Base-by-base conservation (phyloP, 2,888 invertebrate genomes). In the Sarcophaga variegata region DNA sequence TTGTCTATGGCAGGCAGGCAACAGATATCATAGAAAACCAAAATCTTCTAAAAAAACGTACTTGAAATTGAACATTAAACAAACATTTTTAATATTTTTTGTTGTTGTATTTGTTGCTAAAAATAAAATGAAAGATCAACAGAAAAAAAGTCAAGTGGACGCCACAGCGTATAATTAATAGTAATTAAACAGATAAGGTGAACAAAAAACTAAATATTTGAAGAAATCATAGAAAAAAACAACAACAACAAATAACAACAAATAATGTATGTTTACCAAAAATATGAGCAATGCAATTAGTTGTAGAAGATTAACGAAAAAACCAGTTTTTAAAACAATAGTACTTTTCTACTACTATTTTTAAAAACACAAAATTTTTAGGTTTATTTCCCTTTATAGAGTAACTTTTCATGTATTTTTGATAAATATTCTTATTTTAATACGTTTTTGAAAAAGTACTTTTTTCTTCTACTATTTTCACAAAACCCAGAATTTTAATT, bases 1-100 rank as follows among this genome's bases (percentile, higher is more conserved):
- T 45, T 67, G 45, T 20, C 67, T 54, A 54, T 54, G 54, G 54
- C 22, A 22, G 54, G 54, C 22, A 22, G 22, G 22, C 54, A 54
- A 17, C 54, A 17, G 5, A 54, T 4, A 54, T 54, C 54, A 54
- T 54, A 54, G 17, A 54, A 54, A 27, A 66, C 6, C 11, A 20
- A 67, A 20, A 20, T 67, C 45, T 67, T 45, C 20, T 45, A 45
- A n/a, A 20, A 20, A 70, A 70, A 70, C 11, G 37, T 72, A 72
- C 72, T 72, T 72, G 72, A 72, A 71, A 37, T 60, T 37, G n/a
- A 60, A 60, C 72, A 72, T 60, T 72, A 60, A 37, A 72, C 72
- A 72, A 72, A 72, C 54, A 54, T 54, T 54, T 54, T 54, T 37
- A n/a, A 20, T 4, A 37, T 72, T 60, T 72, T 59, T 62, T 4